Conservation (phyloP, 2,797 vertebrate species). For the Peromyscus attwateri region DNA sequence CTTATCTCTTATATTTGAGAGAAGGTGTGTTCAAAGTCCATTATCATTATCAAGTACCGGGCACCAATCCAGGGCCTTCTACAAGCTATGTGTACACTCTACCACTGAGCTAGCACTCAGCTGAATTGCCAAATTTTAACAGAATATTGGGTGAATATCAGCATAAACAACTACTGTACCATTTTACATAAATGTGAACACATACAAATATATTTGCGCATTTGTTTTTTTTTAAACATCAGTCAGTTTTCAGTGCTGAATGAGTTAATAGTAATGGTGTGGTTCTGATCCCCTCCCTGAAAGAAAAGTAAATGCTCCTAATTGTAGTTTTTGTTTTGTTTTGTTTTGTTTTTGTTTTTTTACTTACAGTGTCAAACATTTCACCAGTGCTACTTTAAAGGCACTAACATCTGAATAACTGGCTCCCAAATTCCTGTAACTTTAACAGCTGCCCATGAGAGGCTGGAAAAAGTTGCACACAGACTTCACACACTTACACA, state of each 20-base stretch:
- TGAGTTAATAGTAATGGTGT: not conserved
- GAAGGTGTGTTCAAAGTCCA: not conserved
- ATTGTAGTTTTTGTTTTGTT: too few relatives aligned
- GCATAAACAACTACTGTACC: not conserved
- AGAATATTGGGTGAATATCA: not conserved
- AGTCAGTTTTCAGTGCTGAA: not conserved
- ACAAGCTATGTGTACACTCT: not conserved
- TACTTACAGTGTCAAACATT: not conserved
- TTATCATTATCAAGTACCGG: not conserved
- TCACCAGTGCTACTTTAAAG: not conserved
- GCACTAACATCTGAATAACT: not conserved
- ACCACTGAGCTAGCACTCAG: not conserved
- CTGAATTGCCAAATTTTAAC: not conserved
- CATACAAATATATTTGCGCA: not conserved
- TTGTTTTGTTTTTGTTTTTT: too few relatives aligned
- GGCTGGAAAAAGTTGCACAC: fast-evolving
- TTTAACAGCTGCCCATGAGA: not conserved
- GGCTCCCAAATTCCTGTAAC: not conserved
- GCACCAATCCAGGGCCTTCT: not conserved
- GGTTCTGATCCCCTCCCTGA: not conserved
- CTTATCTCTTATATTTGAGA: not conserved
- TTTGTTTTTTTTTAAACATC: not conserved
- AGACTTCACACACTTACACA: not conserved
- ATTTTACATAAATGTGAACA: not conserved
- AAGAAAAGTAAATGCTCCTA: not conserved